Conservation (phyloP, 2,797 vertebrate species). For the Spea hammondii region DNA sequence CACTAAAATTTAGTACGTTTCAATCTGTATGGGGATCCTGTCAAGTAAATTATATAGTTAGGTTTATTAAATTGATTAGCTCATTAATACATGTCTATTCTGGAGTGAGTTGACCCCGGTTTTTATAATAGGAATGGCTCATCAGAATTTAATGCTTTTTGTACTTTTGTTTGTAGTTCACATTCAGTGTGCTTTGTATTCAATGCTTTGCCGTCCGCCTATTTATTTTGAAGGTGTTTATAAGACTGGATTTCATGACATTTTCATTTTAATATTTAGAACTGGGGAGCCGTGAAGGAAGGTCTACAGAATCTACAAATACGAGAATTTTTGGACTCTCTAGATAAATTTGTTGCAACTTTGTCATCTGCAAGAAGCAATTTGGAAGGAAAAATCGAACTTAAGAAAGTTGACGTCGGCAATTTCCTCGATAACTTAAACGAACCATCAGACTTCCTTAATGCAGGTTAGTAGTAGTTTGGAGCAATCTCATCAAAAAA, state of each 20-base stretch:
- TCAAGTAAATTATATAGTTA: no score
- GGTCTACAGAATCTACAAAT: constrained; percentile 65
- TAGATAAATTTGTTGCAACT: constrained; percentile 70
- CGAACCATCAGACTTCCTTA: constrained; percentile 70
- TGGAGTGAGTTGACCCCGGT: no score
- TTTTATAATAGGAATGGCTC: no score
- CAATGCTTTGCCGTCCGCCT: no score
- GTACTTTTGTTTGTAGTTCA: not conserved
- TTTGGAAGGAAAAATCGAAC: constrained; percentile 73
- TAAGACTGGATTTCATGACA: constrained; percentile 3
- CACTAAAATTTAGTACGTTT: no score
- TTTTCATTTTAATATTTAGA: constrained; percentile 56
- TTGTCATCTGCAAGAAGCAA: constrained; percentile 69
- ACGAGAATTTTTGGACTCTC: constrained; percentile 70
- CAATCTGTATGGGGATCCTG: no score
- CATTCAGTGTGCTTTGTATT: not conserved
- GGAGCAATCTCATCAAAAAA: no score
- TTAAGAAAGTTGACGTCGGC: constrained; percentile 59
- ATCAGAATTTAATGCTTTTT: no score
- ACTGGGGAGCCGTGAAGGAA: constrained; percentile 71
- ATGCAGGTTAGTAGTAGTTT: constrained; percentile 65
- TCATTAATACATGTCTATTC: no score
- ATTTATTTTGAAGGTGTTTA: not conserved
- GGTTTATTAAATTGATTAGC: no score
- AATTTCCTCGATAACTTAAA: constrained; percentile 65